Evolutionary conservation across 2,797 vertebrate genomes (phyloP).

Genomic region (Cetoscarus ocellatus): DNA sequence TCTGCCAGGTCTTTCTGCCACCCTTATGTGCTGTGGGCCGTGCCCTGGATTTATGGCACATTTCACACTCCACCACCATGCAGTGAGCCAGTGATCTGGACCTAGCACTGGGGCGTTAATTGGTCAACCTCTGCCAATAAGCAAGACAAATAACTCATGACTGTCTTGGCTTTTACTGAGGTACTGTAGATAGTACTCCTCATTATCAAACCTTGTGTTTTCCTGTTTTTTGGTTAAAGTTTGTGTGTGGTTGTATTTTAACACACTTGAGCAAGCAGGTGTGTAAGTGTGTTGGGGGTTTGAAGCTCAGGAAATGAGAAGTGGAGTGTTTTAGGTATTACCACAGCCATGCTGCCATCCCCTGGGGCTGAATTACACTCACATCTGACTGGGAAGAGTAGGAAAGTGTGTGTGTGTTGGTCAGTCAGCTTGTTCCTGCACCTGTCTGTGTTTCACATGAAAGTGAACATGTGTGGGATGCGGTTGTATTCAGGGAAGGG

Average conservation of each 20-base stretch:
- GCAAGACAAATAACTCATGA: conserved; percentile 78
- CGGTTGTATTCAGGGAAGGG: conserved; percentile 48
- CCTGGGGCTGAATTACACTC: conserved; percentile 53
- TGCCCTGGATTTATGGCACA: conserved; percentile 82
- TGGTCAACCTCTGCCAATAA: conserved; percentile 79
- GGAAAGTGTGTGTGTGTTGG: conserved; percentile 33
- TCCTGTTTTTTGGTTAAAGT: conserved; percentile 1
- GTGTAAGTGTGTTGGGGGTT: neutral
- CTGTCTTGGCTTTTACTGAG: conserved; percentile 71
- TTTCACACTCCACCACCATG: conserved; percentile 80
- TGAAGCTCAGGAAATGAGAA: too few relatives aligned
- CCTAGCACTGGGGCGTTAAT: conserved; percentile 79
- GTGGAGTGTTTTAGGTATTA: conserved; percentile 74
- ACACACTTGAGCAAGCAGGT: conserved; percentile 11
- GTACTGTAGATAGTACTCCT: conserved; percentile 55
- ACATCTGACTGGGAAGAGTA: conserved; percentile 37
- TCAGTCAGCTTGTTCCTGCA: conserved; percentile 60
- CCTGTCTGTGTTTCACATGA: conserved; percentile 56
- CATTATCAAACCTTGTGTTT: conserved; percentile 27
- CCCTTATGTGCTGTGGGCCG: conserved; percentile 69
- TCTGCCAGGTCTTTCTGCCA: conserved; percentile 70
- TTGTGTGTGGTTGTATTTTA: conserved; percentile 12
- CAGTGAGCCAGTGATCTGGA: conserved; percentile 76
- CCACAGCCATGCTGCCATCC: conserved; percentile 48
- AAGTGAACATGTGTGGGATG: conserved; percentile 64